Evolutionary conservation across 2,113 vertebrate genomes (phyloP).

Genomic region (Stercorarius parasiticus): DNA sequence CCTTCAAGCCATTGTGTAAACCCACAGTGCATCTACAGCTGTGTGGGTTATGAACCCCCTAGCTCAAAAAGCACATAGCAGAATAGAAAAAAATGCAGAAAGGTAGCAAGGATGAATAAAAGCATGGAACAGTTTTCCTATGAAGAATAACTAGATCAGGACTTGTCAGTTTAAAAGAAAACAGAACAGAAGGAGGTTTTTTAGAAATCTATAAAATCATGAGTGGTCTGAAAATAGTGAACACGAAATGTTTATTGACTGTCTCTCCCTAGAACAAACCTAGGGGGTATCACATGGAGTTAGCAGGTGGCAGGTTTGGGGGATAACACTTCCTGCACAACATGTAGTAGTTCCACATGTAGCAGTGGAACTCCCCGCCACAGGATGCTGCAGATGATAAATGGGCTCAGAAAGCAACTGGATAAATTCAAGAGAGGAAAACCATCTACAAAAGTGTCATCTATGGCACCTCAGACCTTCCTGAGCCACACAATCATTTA

Average conservation of each 20-base stretch:
- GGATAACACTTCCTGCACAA: background rate
- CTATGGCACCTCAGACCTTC: background rate
- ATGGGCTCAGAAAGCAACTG: background rate
- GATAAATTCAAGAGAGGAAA: background rate
- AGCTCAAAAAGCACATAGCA: background rate
- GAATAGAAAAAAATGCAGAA: background rate
- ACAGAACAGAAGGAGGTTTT: background rate
- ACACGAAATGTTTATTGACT: background rate
- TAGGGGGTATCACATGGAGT: background rate
- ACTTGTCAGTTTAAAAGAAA: background rate
- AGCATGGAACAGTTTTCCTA: background rate
- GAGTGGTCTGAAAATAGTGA: background rate
- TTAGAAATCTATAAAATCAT: background rate
- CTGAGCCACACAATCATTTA: background rate
- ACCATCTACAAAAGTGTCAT: background rate
- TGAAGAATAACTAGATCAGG: background rate
- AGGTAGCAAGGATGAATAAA: background rate
- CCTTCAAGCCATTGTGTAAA: background rate
- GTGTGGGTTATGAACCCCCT: background rate
- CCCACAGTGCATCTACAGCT: background rate
- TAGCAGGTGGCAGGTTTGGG: background rate
- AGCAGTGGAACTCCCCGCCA: background rate
- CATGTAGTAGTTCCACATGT: background rate
- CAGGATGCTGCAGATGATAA: background rate
- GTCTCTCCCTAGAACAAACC: background rate